phyloP scores from a whole-genome alignment of 2,113 vertebrate species.

The Sclerurus mexicanus region DNA sequence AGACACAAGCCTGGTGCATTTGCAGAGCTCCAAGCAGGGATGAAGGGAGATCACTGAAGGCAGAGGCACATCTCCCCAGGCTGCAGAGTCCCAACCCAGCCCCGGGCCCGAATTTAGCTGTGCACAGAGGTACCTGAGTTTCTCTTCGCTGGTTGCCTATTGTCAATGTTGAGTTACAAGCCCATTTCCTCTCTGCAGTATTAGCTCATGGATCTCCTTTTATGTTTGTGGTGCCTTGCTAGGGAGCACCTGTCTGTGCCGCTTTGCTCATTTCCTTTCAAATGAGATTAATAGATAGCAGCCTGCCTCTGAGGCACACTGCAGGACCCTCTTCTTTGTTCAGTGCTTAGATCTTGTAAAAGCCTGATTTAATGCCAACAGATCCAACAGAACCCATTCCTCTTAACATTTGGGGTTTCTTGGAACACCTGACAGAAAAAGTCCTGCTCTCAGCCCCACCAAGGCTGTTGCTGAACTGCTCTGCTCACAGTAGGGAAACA shows the following conservation, averaged over 20 bases:
- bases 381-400: not conserved
- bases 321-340: not conserved
- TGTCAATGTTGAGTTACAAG: conserved; percentile 24
- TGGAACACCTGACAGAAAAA: not conserved
- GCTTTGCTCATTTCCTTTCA: conserved; percentile 1
- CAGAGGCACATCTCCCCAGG: not conserved
- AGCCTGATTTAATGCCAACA: conserved; percentile 17
- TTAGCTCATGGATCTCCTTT: conserved; percentile 6
- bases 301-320: not conserved
- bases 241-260: not conserved
- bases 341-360: not conserved
- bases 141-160: not conserved
- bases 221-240: not conserved
- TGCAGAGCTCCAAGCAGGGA: not conserved
- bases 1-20: not conserved
- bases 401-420: not conserved
- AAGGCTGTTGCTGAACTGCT: not conserved
- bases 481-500: not conserved
- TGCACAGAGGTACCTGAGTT: not conserved
- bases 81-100: not conserved
- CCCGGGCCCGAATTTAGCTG: not conserved
- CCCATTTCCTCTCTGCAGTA: not conserved
- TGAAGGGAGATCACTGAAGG: not conserved
- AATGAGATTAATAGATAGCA: conserved; percentile 38
- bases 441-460: not conserved